A percentile compares a stretch with the other conserved stretches of the same genome.
phyloP scores from a whole-genome alignment of 2,888 invertebrate species.

The Branchipolynoe longqiensis region DNA sequence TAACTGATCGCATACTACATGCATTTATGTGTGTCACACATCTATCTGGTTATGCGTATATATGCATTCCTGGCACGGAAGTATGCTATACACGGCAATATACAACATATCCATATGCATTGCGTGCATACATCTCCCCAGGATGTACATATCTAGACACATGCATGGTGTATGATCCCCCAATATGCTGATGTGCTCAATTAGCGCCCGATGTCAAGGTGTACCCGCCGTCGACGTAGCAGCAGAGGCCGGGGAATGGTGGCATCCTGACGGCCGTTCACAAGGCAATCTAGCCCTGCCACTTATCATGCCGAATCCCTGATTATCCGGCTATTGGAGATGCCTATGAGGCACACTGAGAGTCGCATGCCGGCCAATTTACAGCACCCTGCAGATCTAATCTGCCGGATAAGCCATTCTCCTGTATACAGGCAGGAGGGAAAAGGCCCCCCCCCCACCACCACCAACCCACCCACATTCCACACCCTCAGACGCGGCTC shows the following conservation, averaged over 20 bases:
- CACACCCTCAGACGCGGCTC: too few relatives aligned
- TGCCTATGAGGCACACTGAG: not conserved
- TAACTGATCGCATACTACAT: too few relatives aligned
- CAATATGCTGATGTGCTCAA: not conserved
- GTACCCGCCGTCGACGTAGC: too few relatives aligned
- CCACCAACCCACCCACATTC: too few relatives aligned
- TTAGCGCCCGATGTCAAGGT: not conserved
- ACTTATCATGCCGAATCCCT: not conserved
- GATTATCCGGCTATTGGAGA: conserved; percentile 23
- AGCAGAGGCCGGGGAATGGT: not conserved
- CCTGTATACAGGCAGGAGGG: not conserved
- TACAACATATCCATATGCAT: too few relatives aligned
- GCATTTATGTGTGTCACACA: too few relatives aligned
- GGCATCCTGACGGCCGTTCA: conserved; percentile 37
- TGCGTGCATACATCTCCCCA: too few relatives aligned
- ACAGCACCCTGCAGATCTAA: conserved; percentile 2
- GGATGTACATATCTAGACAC: too few relatives aligned
- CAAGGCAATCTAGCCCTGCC: conserved; percentile 28
- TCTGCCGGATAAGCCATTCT: conserved; percentile 2
- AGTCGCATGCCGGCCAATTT: conserved; percentile 9
- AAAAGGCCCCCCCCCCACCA: not conserved
- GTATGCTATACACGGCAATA: too few relatives aligned
- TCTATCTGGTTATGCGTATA: too few relatives aligned
- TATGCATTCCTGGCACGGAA: too few relatives aligned
- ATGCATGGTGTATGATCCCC: too few relatives aligned